These are phyloP conservation scores for Pelagia noctiluca DNA, from an alignment of 30 jellyfish, hydroid and myxozoan species.

Conservation along the genomic window DNA sequence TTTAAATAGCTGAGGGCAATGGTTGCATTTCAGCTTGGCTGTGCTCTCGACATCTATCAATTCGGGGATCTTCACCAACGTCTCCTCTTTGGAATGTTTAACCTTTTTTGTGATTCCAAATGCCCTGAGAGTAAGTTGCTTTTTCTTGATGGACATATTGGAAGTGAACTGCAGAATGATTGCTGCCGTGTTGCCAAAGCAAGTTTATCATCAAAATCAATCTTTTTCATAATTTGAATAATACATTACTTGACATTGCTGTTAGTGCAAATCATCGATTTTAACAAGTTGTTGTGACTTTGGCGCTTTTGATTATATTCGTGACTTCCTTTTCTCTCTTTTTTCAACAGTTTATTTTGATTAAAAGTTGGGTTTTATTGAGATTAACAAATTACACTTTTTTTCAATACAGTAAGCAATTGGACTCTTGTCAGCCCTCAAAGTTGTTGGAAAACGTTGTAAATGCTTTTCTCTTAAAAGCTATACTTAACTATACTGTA, in stretches of 20 bases:
- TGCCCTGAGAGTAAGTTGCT: constrained; percentile 3
- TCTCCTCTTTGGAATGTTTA: not conserved
- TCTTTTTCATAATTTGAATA: not conserved
- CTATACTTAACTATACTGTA: not conserved
- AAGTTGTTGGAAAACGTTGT: not conserved
- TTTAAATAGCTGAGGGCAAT: not conserved
- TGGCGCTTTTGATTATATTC: not conserved
- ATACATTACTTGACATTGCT: not conserved
- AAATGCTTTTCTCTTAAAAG: not conserved
- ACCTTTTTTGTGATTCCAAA: not conserved
- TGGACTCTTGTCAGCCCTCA: constrained; percentile 6
- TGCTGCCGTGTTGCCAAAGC: not conserved
- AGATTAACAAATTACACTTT: not conserved
- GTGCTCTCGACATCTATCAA: not conserved
- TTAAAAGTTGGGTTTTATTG: not conserved
- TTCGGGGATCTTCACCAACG: not conserved
- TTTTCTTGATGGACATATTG: not conserved
- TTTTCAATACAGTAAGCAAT: not conserved
- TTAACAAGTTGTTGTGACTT: constrained; percentile 2
- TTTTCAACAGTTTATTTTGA: not conserved
- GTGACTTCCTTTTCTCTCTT: constrained; percentile 2
- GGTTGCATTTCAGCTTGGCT: not conserved
- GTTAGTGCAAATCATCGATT: not conserved
- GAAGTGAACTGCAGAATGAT: not conserved
- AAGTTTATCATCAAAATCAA: not conserved